Conservation (phyloP, 2,888 invertebrate genomes). For the Ecliptopera silaceata region DNA sequence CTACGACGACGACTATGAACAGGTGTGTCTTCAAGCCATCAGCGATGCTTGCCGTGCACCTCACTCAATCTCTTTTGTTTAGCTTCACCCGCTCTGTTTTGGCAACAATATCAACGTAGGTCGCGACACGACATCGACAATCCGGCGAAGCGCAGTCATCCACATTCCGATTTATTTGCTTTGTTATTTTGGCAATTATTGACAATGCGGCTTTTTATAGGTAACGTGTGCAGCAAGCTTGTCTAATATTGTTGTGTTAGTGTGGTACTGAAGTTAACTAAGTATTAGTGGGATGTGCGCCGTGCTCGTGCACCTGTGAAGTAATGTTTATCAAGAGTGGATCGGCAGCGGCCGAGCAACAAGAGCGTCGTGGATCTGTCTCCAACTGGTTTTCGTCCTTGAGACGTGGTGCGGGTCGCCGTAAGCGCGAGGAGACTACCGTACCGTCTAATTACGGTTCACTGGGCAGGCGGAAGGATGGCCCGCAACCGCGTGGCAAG, state of each 20-base stretch:
- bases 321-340: conserved; percentile 81
- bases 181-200: conserved; percentile 59
- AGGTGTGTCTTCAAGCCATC: conserved; percentile 64
- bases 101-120: conserved; percentile 57
- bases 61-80: conserved; percentile 57
- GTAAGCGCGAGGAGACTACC: conserved; percentile 70
- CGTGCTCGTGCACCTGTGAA: conserved; percentile 63
- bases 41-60: conserved; percentile 65
- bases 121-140: conserved; percentile 43
- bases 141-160: conserved; percentile 63
- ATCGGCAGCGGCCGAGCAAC: conserved; percentile 69
- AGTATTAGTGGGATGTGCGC: conserved; percentile 70
- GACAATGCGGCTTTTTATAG: conserved; percentile 64
- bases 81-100: conserved; percentile 67
- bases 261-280: conserved; percentile 46
- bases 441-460: conserved; percentile 77
- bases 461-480: conserved; percentile 78
- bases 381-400: conserved; percentile 92
- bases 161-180: conserved; percentile 68
- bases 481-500: conserved; percentile 71
- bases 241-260: conserved; percentile 59
- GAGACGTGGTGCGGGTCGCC: conserved; percentile 82
- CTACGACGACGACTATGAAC: conserved; percentile 79
- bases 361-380: conserved; percentile 87
- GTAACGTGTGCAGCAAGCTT: conserved; percentile 64